Evolutionary conservation across 2,113 vertebrate genomes (phyloP), one percentile per base, ranked within the genome.

Genomic region (Cichladusa arquata): DNA sequence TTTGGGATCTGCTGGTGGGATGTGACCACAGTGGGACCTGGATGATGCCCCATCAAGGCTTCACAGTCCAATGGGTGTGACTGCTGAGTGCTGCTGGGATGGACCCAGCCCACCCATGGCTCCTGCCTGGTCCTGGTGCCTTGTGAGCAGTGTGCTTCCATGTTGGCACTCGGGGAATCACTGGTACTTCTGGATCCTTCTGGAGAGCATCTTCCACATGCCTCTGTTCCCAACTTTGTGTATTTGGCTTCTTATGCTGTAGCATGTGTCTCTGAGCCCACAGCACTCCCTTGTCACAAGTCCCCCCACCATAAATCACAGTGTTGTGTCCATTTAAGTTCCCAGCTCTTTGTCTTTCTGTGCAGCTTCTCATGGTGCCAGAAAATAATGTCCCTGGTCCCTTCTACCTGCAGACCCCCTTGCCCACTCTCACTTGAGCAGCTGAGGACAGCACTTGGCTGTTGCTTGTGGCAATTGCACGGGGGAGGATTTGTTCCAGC

Each of bases 91-190:
- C 24, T 64, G 5, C 66, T n/a, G 71, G 70, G 15, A 2, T 58
- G 20, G 4, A 29, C 20, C 24, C 56, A 51, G 48, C 15, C 8
- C 34, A 17, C 7, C 16, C 13, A 0, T 13, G 48, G 42, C 29
- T 80, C 34, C 77, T 83, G 36, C 34, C 34, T 6, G 9, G 33
- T 51, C 20, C 54, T 15, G 36, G 40, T 31, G 22, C 44, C 51
- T 62, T 0, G 0, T 44, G 20, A 69, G 16, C 42, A n/a, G 4
- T 1, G 0, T 38, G 8, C 28, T 60, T 72, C 62, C 5, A 1
- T 61, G 36, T 31, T 71, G 87, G 36, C 38, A 17, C 51, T 36
- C 0, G 0, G 38, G n/a, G 47, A 54, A 12, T 42, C 19, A 3
- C 3, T 38, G 83, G 42, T 58, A 54, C 11, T 79, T 70, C 20